Conservation (phyloP, 2,113 vertebrate species). For the Okapia johnstoni region DNA sequence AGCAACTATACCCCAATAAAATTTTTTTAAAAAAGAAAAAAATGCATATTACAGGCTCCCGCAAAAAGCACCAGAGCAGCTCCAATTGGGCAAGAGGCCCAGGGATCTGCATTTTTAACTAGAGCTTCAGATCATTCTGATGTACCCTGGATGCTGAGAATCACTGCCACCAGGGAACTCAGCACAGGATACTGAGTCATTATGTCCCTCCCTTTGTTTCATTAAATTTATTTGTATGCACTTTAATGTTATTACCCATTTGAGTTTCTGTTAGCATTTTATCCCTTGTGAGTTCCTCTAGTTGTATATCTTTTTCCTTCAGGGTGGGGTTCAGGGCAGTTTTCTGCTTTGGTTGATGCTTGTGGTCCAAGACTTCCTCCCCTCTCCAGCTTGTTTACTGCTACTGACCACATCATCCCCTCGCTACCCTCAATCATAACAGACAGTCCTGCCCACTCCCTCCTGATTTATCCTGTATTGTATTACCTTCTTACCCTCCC, state of each 20-base stretch:
- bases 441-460: background rate
- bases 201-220: background rate
- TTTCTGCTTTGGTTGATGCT: background rate
- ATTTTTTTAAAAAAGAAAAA: background rate
- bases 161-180: background rate
- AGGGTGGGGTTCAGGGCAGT: background rate
- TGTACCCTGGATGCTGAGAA: background rate
- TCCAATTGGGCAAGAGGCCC: background rate
- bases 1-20: background rate
- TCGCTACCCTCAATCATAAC: background rate
- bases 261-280: slow-evolving; percentile 27
- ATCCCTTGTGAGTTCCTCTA: background rate
- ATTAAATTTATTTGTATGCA: background rate
- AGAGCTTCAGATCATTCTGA: background rate
- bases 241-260: background rate
- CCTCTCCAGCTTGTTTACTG: background rate
- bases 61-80: background rate
- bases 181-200: background rate
- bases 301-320: background rate
- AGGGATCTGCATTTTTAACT: background rate
- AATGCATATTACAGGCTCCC: background rate
- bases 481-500: background rate
- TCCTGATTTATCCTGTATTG: slow-evolving; percentile 42
- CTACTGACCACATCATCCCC: background rate
- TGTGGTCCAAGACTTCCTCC: background rate